Percentiles rank a stretch among this genome's conserved stretches.
These are phyloP conservation scores for Himalopsyche phryganea DNA, from an alignment of 1,140 invertebrate genomes.

Conservation along the genomic window DNA sequence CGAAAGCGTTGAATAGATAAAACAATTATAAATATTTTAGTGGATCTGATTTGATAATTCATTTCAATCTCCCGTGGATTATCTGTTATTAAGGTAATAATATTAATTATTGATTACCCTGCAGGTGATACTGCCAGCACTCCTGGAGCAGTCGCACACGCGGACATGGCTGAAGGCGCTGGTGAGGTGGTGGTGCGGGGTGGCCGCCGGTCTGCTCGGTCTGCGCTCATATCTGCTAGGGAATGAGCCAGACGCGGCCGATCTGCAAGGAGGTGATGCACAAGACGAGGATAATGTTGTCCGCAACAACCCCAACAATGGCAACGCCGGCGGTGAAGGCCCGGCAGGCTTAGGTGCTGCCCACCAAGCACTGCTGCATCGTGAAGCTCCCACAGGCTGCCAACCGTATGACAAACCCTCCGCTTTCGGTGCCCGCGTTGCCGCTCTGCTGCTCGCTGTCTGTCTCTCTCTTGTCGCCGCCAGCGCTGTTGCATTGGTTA, in stretches of 20 bases:
- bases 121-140: slow-evolving; percentile 87
- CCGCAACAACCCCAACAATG: slow-evolving; percentile 38
- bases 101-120: no score
- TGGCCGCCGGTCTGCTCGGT: slow-evolving; percentile 80
- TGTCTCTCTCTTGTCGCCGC: slow-evolving; percentile 80
- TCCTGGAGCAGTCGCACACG: slow-evolving; percentile 94
- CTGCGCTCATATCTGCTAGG: slow-evolving; percentile 87
- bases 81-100: no score
- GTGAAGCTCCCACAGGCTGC: slow-evolving; percentile 74
- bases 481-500: slow-evolving; percentile 71
- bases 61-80: background rate
- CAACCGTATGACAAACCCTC: slow-evolving; percentile 84
- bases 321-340: slow-evolving; percentile 41
- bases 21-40: no score
- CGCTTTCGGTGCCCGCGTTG: slow-evolving; percentile 76
- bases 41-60: no score
- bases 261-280: slow-evolving; percentile 25
- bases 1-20: no score
- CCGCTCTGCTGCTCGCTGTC: slow-evolving; percentile 74
- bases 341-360: slow-evolving; percentile 78
- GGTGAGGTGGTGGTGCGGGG: slow-evolving; percentile 84
- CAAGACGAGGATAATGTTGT: slow-evolving; percentile 36
- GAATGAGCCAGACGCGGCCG: slow-evolving; percentile 51
- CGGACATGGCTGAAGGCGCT: slow-evolving; percentile 87
- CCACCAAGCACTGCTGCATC: slow-evolving; percentile 73